Base-by-base conservation (phyloP, 1,140 invertebrate species). In the Ceratina japonica region DNA sequence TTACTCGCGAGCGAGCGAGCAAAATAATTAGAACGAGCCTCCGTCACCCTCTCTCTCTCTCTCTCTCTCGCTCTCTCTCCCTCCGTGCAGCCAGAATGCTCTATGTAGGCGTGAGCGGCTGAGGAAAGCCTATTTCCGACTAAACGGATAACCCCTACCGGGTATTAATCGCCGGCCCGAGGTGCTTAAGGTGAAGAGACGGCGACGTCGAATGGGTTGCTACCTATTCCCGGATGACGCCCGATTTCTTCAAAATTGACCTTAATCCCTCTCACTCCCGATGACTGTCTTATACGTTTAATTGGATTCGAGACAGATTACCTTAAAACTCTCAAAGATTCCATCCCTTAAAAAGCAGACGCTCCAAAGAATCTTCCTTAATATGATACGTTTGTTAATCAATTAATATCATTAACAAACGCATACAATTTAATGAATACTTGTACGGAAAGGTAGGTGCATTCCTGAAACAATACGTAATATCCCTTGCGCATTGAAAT, bases 21-120 rank as follows among this genome's bases (percentile, higher is more conserved):
- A 89, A 91, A 90, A 91, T 91, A 90, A 91, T 91, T 91, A 90
- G 87, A 87, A 37, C 77, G 80, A 82, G 71, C 79, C 49, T 31
- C 4, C 27, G 27, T 31, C 27, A 1, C 27, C 4, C 27, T 31
- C 27, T 31, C 27, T 31, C 27, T 31, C 20, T 27, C 75, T 12
- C 31, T 64, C 2, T 44, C 3, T 44, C n/a, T n/a, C n/a, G n/a
- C n/a, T n/a, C n/a, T 37, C 1, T 51, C 27, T 63, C 27, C n/a
- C 15, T 24, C 15, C n/a, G 54, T 56, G 13, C 13, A 56, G 44
- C 37, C 13, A n/a, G 12, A 20, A 22, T 44, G 20, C 16, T 24
- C 10, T 24, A 68, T n/a, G 18, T 70, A 70, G 66, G 72, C 75
- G 70, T 80, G 74, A 77, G 62, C 44, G 58, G 24, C 70, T 27